A percentile compares a stretch with the other conserved stretches of the same genome.
Conservation (phyloP, 2,113 vertebrate species). For the Leptosomus discolor region DNA sequence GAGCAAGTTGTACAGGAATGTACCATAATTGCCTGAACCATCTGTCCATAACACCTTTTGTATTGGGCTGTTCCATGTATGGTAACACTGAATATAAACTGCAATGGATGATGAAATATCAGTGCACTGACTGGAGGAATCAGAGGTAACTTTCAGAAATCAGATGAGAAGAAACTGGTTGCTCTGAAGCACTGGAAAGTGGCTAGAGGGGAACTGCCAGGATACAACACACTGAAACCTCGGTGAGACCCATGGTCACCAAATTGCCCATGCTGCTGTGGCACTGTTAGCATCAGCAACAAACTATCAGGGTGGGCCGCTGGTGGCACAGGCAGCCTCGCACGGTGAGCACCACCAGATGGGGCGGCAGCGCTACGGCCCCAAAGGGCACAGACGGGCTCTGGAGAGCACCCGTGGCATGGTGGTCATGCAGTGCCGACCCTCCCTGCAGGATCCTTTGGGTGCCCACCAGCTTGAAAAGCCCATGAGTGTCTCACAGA, state of each 20-base stretch:
- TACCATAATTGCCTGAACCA: neutral
- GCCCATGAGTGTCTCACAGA: neutral
- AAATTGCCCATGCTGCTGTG: rapidly evolving
- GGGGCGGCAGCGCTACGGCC: rapidly evolving
- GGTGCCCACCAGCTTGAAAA: neutral
- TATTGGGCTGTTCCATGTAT: neutral
- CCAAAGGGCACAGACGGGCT: rapidly evolving
- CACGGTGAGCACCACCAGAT: neutral
- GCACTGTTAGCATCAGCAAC: rapidly evolving
- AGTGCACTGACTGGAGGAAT: neutral
- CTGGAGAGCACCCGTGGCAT: neutral
- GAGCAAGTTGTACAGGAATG: neutral
- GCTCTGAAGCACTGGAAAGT: neutral
- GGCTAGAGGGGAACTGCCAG: neutral
- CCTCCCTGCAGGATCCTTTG: neutral
- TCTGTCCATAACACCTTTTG: neutral
- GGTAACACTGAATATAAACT: neutral
- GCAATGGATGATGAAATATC: neutral
- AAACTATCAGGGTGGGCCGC: neutral
- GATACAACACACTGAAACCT: neutral
- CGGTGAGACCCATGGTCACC: rapidly evolving
- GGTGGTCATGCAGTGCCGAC: neutral
- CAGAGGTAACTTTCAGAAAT: neutral
- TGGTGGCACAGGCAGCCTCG: neutral
- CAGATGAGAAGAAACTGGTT: neutral